Percentiles rank a stretch among this genome's conserved stretches.
Conservation (phyloP, 2,888 invertebrate species). For the Ceramica pisi region DNA sequence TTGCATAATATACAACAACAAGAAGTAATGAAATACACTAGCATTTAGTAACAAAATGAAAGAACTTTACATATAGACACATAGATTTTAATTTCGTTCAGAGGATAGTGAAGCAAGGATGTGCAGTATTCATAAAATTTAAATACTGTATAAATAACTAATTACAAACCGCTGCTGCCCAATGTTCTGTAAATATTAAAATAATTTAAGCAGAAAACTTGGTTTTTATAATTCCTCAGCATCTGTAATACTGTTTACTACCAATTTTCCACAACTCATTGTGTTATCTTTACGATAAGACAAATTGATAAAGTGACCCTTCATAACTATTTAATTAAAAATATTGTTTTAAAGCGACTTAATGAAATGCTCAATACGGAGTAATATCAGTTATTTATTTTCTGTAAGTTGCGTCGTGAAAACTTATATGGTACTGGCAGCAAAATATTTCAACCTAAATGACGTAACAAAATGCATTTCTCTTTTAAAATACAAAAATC, state of each 20-base stretch:
- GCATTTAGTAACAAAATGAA: constrained; percentile 4
- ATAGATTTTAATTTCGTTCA: background rate
- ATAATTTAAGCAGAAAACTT: constrained; percentile 15
- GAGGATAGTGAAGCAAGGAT: background rate
- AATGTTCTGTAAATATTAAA: background rate
- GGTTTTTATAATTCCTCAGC: no score
- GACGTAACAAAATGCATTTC: background rate
- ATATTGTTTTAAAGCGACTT: no score
- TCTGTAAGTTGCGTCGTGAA: no score
- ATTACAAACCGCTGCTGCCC: background rate
- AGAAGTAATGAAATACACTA: constrained; percentile 31
- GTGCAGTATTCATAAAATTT: constrained; percentile 30
- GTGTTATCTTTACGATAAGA: no score
- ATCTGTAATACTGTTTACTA: no score
- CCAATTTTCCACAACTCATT: no score
- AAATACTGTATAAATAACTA: constrained; percentile 33
- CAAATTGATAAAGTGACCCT: no score
- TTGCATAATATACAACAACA: constrained; percentile 21
- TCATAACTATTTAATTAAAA: no score
- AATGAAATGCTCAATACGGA: no score
- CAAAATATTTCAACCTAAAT: background rate
- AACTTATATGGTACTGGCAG: background rate
- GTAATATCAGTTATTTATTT: no score
- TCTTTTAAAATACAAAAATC: background rate
- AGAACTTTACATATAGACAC: background rate